These are phyloP conservation scores for Callyntrura guangdongensis DNA, from an alignment of 2,888 invertebrate genomes.

Conservation along the genomic window DNA sequence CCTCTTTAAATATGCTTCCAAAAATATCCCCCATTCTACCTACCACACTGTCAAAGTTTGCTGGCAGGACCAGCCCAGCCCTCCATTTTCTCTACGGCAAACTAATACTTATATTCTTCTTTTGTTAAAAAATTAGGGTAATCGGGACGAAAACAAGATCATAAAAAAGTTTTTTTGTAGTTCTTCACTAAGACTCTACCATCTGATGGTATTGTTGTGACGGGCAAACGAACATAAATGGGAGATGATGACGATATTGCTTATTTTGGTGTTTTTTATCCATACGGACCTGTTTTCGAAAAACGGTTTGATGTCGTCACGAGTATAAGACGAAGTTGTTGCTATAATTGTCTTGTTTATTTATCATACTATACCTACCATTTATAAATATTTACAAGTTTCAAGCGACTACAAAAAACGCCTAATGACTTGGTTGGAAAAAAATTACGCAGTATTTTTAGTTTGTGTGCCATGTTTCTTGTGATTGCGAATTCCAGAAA, in stretches of 20 bases:
- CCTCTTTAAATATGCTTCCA: constrained; percentile 11
- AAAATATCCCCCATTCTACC: not conserved
- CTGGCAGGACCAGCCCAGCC: not conserved
- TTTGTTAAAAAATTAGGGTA: not conserved
- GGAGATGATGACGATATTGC: no score
- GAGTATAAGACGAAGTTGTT: no score
- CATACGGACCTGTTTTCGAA: no score
- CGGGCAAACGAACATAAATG: no score
- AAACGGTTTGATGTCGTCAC: no score
- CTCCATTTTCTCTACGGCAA: not conserved
- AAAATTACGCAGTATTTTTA: not conserved
- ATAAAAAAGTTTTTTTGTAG: no score
- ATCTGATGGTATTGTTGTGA: no score
- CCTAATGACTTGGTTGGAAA: not conserved
- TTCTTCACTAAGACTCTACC: no score
- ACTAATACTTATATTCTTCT: not conserved
- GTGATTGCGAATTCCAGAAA: not conserved
- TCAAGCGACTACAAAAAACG: not conserved
- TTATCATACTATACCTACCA: no score
- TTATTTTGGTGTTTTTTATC: no score
- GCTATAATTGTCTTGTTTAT: no score
- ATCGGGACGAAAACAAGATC: not conserved
- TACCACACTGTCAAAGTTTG: not conserved
- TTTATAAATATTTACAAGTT: no score
- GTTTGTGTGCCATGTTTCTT: not conserved